A percentile compares a stretch with the other conserved stretches of the same genome.
These are phyloP conservation scores for Siniperca obscura DNA, from an alignment of 2,797 vertebrate species.

Conservation along the genomic window DNA sequence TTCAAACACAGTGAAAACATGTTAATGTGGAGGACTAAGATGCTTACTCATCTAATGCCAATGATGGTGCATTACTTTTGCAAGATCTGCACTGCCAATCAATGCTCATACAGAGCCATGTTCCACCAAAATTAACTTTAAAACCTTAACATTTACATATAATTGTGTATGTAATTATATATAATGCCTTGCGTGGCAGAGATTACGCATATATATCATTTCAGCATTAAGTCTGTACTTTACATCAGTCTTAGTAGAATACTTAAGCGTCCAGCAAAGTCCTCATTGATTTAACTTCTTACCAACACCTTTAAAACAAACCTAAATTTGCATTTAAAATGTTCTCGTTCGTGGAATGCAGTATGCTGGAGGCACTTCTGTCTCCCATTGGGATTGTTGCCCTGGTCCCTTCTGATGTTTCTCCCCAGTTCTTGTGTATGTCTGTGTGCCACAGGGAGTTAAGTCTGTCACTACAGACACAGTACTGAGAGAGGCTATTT, in stretches of 20 bases:
- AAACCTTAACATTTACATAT: neutral
- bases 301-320: conserved; percentile 8
- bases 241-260: neutral
- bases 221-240: neutral
- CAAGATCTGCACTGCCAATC: no score
- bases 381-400: conserved; percentile 23
- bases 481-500: conserved; percentile 25
- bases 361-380: neutral
- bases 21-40: conserved; percentile 12
- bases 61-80: no score
- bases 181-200: neutral
- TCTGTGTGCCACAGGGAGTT: conserved; percentile 25
- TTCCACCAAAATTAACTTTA: neutral
- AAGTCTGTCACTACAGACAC: conserved; percentile 27
- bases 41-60: neutral
- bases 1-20: neutral
- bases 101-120: neutral
- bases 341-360: neutral
- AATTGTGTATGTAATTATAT: neutral
- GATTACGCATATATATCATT: neutral
- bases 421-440: neutral
- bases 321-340: conserved; percentile 10
- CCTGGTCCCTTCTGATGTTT: conserved; percentile 17
- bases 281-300: conserved; percentile 17
- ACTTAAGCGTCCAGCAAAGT: neutral